Evolutionary conservation across 30 jellyfish, hydroid and myxozoan species (phyloP).

Genomic region (Pseudorhiza aurosa): DNA sequence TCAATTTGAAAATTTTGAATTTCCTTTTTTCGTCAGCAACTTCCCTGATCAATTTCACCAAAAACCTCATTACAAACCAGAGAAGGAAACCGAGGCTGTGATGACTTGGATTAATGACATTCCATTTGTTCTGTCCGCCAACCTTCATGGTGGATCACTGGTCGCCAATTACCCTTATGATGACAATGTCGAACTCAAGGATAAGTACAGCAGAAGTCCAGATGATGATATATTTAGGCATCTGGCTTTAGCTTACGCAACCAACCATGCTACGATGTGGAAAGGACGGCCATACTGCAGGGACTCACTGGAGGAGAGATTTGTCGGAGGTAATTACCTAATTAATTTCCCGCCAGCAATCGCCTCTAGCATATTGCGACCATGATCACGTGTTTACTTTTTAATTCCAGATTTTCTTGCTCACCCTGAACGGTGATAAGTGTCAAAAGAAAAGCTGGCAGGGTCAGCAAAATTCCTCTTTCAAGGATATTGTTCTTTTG

Average conservation of each 20-base stretch:
- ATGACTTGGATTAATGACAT: constrained; percentile 73
- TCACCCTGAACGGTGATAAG: too few species aligned
- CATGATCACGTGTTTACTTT: too few species aligned
- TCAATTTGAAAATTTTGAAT: too few species aligned
- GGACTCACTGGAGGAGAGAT: constrained; percentile 38
- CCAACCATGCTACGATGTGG: constrained; percentile 90
- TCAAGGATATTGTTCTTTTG: too few species aligned
- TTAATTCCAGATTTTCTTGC: too few species aligned
- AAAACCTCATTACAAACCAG: constrained; percentile 30
- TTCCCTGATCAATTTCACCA: constrained; percentile 92
- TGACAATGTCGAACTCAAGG: constrained; percentile 61
- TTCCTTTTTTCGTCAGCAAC: constrained; percentile 72
- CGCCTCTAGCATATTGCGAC: too few species aligned
- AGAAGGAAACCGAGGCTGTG: constrained; percentile 75
- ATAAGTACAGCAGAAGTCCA: constrained; percentile 66
- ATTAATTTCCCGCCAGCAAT: too few species aligned
- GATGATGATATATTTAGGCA: constrained; percentile 87
- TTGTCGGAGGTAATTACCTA: constrained; percentile 80
- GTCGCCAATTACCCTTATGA: constrained; percentile 98
- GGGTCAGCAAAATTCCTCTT: too few species aligned
- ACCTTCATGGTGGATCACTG: constrained; percentile 96
- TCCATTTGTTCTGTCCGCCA: constrained; percentile 96
- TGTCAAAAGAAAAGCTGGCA: too few species aligned
- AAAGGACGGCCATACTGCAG: constrained; percentile 75
- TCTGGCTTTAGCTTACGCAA: constrained; percentile 80